A percentile compares a stretch with the other conserved stretches of the same genome.
phyloP scores from a whole-genome alignment of 2,888 invertebrate genomes.

The Leucoptera coffeella region DNA sequence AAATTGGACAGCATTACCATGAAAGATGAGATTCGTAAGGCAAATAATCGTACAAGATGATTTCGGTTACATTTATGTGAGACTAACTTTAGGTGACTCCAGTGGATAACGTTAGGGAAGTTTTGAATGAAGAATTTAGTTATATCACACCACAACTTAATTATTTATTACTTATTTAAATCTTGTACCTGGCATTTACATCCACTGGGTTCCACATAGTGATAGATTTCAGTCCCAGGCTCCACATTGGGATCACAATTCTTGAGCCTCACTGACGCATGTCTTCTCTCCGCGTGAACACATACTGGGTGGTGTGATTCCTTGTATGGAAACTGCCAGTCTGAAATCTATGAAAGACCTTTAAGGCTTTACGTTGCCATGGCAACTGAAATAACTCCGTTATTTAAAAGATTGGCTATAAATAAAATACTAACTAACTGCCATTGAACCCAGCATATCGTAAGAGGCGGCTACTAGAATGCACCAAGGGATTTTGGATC shows the following conservation, averaged over 20 bases:
- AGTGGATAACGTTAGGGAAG: too few relatives aligned
- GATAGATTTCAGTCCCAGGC: constrained; percentile 64
- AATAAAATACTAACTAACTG: too few relatives aligned
- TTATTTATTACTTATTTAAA: too few relatives aligned
- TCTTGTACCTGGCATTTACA: constrained; percentile 61
- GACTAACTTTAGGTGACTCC: too few relatives aligned
- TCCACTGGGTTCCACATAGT: constrained; percentile 70
- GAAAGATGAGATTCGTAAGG: too few relatives aligned
- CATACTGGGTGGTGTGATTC: constrained; percentile 82
- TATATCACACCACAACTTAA: too few relatives aligned
- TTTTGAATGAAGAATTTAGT: too few relatives aligned
- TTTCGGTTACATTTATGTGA: too few relatives aligned
- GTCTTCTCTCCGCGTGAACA: constrained; percentile 65
- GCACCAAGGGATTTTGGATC: too few relatives aligned
- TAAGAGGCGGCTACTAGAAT: not conserved
- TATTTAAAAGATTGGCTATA: not conserved
- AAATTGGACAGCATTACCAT: too few relatives aligned
- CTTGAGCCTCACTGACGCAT: constrained; percentile 58
- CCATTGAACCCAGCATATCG: too few relatives aligned
- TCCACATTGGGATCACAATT: constrained; percentile 71
- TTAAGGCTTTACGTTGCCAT: not conserved
- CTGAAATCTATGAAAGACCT: constrained; percentile 60
- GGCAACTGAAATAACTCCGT: not conserved
- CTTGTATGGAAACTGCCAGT: constrained; percentile 86
- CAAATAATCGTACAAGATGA: too few relatives aligned